These are phyloP conservation scores for Chaetodon auriga DNA, from an alignment of 2,113 vertebrate species.

Conservation along the genomic window DNA sequence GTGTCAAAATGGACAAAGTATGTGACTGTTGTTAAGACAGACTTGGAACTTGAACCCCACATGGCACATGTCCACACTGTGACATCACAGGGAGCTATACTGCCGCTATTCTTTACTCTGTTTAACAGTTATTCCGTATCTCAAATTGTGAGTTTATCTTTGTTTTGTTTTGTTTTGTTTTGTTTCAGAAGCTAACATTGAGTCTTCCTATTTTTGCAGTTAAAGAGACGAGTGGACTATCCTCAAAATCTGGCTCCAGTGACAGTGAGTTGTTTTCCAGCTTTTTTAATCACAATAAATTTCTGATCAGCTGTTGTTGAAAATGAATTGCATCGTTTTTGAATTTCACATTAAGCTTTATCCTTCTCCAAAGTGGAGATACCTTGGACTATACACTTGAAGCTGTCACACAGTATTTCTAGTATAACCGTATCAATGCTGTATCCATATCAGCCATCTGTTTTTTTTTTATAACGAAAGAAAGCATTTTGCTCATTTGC, in stretches of 20 bases:
- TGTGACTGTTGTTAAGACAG: too few species aligned
- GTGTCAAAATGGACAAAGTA: too few species aligned
- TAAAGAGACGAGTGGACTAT: accelerated
- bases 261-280: slow-evolving; percentile 21
- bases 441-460: background rate
- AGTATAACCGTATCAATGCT: background rate
- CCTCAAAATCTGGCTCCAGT: background rate
- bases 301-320: background rate
- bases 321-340: background rate
- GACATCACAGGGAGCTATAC: too few species aligned
- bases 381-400: background rate
- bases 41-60: too few species aligned
- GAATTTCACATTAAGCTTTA: background rate
- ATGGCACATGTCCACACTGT: too few species aligned
- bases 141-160: background rate
- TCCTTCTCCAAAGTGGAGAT: background rate
- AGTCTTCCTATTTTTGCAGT: background rate
- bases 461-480: background rate
- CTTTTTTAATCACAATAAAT: background rate
- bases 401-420: background rate
- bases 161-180: background rate
- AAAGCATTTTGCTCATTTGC: background rate
- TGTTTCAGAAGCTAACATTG: background rate
- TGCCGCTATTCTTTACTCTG: too few species aligned
- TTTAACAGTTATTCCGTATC: too few species aligned